These are phyloP conservation scores for Phoebastria nigripes DNA, from an alignment of 2,797 vertebrate genomes.

Conservation along the genomic window DNA sequence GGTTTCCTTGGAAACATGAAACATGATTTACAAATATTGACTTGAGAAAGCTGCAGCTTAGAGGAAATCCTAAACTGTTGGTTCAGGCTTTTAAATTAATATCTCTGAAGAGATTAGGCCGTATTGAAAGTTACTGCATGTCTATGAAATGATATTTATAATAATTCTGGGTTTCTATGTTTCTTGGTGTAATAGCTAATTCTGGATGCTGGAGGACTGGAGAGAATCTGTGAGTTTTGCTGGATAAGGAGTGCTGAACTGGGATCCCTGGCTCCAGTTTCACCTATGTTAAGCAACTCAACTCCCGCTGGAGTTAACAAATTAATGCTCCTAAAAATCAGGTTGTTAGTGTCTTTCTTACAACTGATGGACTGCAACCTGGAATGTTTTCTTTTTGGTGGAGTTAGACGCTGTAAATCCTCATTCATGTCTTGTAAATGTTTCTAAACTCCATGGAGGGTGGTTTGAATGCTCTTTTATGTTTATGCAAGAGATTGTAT, in stretches of 20 bases:
- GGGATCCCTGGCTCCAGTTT: neutral
- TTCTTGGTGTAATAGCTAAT: neutral
- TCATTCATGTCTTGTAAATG: neutral
- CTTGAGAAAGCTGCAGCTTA: constrained; percentile 58
- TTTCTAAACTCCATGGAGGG: neutral
- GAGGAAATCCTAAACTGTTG: constrained; percentile 52
- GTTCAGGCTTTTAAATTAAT: constrained; percentile 64
- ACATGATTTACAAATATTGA: constrained; percentile 70
- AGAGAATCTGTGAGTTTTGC: neutral
- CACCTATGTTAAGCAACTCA: neutral
- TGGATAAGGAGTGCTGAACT: neutral
- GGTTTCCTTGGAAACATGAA: constrained; percentile 68
- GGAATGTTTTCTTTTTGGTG: neutral
- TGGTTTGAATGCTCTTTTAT: neutral
- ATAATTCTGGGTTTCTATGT: neutral
- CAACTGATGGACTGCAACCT: neutral
- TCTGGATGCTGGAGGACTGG: neutral
- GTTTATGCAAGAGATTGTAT: neutral
- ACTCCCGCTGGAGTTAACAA: rapidly evolving
- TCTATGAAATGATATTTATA: neutral
- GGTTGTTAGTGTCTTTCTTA: neutral
- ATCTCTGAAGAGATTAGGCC: constrained; percentile 37
- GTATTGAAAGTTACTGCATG: neutral
- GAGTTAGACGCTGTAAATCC: neutral
- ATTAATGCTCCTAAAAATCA: neutral